A percentile compares a stretch with the other conserved stretches of the same genome.
phyloP scores from a whole-genome alignment of 2,888 invertebrate species.

The Ochropacha duplaris region DNA sequence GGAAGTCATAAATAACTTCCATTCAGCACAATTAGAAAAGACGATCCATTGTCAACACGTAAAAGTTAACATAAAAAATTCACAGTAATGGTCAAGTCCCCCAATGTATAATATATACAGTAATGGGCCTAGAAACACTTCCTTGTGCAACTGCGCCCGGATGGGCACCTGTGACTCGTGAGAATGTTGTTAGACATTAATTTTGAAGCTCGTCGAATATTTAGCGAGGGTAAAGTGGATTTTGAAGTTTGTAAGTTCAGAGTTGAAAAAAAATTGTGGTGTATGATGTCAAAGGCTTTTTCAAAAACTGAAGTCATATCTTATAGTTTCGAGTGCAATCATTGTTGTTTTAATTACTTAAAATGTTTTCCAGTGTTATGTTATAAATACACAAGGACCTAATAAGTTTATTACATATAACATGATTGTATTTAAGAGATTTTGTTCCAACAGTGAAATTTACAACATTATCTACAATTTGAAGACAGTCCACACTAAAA shows the following conservation, averaged over 20 bases:
- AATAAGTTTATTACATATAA: too few species aligned
- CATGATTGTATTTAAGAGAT: too few species aligned
- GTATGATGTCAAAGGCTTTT: neutral
- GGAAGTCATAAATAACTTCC: conserved; percentile 5
- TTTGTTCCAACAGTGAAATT: too few species aligned
- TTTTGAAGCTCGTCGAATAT: neutral
- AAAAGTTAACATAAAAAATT: conserved; percentile 47
- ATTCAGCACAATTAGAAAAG: conserved; percentile 5
- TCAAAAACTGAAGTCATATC: neutral
- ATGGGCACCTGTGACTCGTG: conserved; percentile 36
- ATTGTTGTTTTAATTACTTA: too few species aligned
- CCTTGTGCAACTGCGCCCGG: conserved; percentile 28
- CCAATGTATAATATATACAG: conserved; percentile 32
- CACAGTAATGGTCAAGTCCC: conserved; percentile 44
- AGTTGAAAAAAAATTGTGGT: neutral
- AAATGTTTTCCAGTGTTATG: too few species aligned
- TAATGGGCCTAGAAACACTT: conserved; percentile 27
- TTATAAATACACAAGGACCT: too few species aligned
- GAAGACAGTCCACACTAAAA: too few species aligned
- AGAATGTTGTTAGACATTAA: conserved; percentile 16
- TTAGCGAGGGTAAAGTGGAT: neutral
- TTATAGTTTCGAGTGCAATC: too few species aligned
- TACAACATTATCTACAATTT: too few species aligned
- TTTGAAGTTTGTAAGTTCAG: neutral
- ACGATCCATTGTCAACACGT: conserved; percentile 34